Evolutionary conservation across 1,140 invertebrate species (phyloP).

Genomic region (Probaryconus sp.): DNA sequence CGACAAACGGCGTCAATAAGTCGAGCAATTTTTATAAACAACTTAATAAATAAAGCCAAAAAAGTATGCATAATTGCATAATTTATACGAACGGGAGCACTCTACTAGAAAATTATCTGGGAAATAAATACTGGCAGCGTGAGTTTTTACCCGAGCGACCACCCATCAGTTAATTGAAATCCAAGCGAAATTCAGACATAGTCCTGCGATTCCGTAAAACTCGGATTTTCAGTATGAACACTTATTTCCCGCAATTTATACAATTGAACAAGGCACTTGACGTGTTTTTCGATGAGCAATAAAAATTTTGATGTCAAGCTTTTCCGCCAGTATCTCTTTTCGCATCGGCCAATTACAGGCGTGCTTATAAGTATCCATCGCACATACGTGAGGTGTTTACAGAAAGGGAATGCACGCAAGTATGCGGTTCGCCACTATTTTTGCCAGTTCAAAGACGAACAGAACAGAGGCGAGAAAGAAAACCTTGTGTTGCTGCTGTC

Average conservation of each 20-base stretch:
- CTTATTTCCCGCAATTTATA: constrained; percentile 41
- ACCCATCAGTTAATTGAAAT: constrained; percentile 24
- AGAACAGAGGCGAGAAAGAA: constrained; percentile 54
- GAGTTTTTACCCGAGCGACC: constrained; percentile 27
- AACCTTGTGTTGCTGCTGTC: constrained; percentile 60
- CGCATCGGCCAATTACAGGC: constrained; percentile 51
- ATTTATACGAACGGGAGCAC: constrained; percentile 28
- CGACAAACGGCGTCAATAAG: neutral
- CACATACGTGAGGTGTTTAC: constrained; percentile 60
- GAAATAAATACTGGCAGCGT: constrained; percentile 23
- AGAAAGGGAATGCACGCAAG: constrained; percentile 53
- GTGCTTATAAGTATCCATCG: constrained; percentile 46
- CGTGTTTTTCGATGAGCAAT: constrained; percentile 38
- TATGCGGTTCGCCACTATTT: constrained; percentile 63
- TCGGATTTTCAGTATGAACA: constrained; percentile 28
- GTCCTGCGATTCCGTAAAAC: constrained; percentile 21
- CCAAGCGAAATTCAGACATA: constrained; percentile 32
- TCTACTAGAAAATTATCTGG: constrained; percentile 11
- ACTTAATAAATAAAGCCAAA: neutral
- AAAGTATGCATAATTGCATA: constrained; percentile 21
- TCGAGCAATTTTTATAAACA: neutral
- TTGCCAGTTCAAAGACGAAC: constrained; percentile 56
- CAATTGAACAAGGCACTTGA: constrained; percentile 14
- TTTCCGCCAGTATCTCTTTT: constrained; percentile 47
- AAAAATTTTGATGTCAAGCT: constrained; percentile 40